Evolutionary conservation across 2,113 vertebrate species (phyloP).

Genomic region (Elanus axillaris): DNA sequence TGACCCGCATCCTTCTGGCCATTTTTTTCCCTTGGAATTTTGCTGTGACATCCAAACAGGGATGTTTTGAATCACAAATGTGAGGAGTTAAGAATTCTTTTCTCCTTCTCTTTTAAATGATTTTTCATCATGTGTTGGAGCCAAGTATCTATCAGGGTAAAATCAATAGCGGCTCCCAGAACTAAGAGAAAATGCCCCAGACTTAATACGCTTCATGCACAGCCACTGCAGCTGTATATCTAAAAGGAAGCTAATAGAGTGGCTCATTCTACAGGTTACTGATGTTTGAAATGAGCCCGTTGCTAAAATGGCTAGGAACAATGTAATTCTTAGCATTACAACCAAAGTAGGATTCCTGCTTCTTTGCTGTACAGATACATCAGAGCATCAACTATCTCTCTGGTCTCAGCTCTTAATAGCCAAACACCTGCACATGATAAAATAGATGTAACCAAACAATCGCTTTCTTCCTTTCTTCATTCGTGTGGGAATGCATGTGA

Average conservation of each 20-base stretch:
- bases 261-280: background rate
- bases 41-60: slow-evolving; percentile 26
- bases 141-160: slow-evolving; percentile 67
- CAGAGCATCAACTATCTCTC: background rate
- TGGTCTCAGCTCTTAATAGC: background rate
- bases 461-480: background rate
- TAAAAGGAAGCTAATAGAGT: slow-evolving; percentile 34
- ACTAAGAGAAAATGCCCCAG: slow-evolving; percentile 50
- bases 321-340: background rate
- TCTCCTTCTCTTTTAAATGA: slow-evolving; percentile 62
- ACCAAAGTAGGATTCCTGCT: background rate
- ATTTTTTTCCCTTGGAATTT: slow-evolving; percentile 40
- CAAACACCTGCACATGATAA: background rate
- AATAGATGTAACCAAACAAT: background rate
- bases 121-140: slow-evolving; percentile 54
- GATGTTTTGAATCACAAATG: slow-evolving; percentile 53
- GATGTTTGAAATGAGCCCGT: slow-evolving; percentile 22
- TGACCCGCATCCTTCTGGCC: background rate
- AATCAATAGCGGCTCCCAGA: slow-evolving; percentile 67
- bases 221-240: background rate
- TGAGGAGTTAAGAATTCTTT: slow-evolving; percentile 48
- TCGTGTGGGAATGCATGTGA: background rate
- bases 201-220: slow-evolving; percentile 24
- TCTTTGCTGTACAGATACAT: background rate
- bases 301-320: slow-evolving; percentile 6